Evolutionary conservation across 2,888 invertebrate genomes (phyloP).

Genomic region (Pandemis cinnamomeana): DNA sequence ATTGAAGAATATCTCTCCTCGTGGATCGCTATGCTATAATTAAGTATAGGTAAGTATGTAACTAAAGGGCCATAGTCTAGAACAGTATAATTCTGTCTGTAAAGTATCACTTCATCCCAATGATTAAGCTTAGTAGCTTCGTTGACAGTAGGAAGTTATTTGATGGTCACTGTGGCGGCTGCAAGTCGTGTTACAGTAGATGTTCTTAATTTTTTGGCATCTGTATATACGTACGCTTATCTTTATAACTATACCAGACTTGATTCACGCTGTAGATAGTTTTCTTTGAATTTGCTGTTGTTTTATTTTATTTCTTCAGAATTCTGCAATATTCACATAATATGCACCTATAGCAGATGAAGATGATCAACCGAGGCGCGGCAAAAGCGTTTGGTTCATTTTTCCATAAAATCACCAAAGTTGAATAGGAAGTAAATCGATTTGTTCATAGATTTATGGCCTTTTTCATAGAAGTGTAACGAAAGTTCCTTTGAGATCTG

Average conservation of each 20-base stretch:
- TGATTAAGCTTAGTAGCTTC: too few species aligned
- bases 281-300: too few species aligned
- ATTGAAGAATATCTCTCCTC: constrained; percentile 84
- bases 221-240: too few species aligned
- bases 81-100: neutral
- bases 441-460: neutral
- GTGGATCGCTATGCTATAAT: constrained; percentile 73
- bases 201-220: too few species aligned
- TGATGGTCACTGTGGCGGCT: too few species aligned
- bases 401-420: neutral
- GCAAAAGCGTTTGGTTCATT: neutral
- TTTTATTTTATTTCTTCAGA: too few species aligned
- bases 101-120: neutral
- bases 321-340: too few species aligned
- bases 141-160: too few species aligned
- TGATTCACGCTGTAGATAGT: too few species aligned
- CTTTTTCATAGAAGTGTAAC: neutral
- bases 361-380: neutral
- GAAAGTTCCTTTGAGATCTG: neutral
- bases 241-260: too few species aligned
- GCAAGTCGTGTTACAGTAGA: too few species aligned
- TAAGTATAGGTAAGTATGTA: constrained; percentile 7
- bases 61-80: neutral
- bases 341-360: too few species aligned
- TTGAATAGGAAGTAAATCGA: neutral